Percentiles rank a stretch among this genome's conserved stretches.
phyloP scores from a whole-genome alignment of 2,113 vertebrate genomes.

The Dryoscopus gambensis region DNA sequence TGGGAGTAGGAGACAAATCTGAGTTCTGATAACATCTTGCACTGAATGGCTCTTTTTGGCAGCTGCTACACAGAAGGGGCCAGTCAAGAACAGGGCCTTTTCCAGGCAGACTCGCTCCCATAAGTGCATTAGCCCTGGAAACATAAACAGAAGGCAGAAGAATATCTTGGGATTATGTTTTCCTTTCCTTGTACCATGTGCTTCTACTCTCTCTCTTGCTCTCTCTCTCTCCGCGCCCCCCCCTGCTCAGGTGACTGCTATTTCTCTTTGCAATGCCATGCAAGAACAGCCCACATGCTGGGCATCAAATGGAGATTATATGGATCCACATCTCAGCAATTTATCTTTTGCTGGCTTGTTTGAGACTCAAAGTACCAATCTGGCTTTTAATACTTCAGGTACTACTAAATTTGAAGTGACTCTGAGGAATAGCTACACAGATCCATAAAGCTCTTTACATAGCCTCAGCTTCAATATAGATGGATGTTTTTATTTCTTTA shows the following conservation, averaged over 20 bases:
- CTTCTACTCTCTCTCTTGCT: background rate
- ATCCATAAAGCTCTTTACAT: background rate
- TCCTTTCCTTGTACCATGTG: background rate
- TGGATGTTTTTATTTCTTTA: background rate
- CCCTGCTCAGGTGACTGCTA: background rate
- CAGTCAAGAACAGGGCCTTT: background rate
- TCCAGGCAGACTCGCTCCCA: background rate
- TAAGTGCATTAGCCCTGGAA: background rate
- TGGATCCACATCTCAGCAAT: background rate
- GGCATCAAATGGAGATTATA: slow-evolving; percentile 17
- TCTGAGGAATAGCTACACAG: background rate
- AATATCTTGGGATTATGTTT: background rate
- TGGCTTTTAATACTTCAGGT: background rate
- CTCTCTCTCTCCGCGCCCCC: background rate
- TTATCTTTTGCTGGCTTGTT: slow-evolving; percentile 11
- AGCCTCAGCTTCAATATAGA: background rate
- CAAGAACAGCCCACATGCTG: background rate
- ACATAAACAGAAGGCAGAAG: background rate
- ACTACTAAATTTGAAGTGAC: slow-evolving; percentile 16
- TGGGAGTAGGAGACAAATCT: background rate
- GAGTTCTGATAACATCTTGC: background rate
- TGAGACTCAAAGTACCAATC: background rate
- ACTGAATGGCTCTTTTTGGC: background rate
- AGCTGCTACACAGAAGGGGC: background rate
- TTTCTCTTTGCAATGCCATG: background rate